Evolutionary conservation across 2,797 vertebrate species (phyloP).

Genomic region (Gymnoscopelus microlampas): DNA sequence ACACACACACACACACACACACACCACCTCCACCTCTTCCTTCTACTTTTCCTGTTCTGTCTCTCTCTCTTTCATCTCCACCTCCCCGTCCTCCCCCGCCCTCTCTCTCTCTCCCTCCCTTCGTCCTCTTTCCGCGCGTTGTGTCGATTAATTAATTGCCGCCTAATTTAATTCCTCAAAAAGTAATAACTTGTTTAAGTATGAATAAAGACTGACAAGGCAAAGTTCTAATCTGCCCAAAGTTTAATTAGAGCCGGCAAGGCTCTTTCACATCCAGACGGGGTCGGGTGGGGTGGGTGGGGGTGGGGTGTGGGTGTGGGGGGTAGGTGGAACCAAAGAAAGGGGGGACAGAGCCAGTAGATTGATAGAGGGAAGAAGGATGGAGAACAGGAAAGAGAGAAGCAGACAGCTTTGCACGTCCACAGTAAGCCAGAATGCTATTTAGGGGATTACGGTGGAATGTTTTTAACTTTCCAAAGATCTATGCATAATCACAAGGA

Average conservation of each 20-base stretch:
- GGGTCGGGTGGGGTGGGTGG: conserved; percentile 60
- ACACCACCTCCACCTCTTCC: conserved; percentile 15
- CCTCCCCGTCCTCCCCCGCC: conserved; percentile 15
- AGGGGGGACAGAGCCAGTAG: not conserved
- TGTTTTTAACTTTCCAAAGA: no score
- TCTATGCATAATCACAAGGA: no score
- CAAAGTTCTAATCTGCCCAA: conserved; percentile 84
- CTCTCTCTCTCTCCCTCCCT: conserved; percentile 23
- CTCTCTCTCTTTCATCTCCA: not conserved
- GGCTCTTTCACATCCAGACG: conserved; percentile 68
- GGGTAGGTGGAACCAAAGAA: not conserved
- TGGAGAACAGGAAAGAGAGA: no score
- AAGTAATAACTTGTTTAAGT: conserved; percentile 86
- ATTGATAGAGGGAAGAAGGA: not conserved
- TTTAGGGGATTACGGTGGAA: no score
- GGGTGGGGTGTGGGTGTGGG: not conserved
- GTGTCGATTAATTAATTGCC: conserved; percentile 85
- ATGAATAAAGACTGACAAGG: conserved; percentile 83
- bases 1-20: not conserved
- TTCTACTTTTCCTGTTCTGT: conserved; percentile 10
- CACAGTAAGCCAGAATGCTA: no score
- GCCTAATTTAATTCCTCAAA: conserved; percentile 84
- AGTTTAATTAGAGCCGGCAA: conserved; percentile 82
- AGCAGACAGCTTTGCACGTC: no score
- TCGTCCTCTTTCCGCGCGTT: conserved; percentile 62